phyloP scores from a whole-genome alignment of 2,797 vertebrate species.

The Sebastes vulpes region DNA sequence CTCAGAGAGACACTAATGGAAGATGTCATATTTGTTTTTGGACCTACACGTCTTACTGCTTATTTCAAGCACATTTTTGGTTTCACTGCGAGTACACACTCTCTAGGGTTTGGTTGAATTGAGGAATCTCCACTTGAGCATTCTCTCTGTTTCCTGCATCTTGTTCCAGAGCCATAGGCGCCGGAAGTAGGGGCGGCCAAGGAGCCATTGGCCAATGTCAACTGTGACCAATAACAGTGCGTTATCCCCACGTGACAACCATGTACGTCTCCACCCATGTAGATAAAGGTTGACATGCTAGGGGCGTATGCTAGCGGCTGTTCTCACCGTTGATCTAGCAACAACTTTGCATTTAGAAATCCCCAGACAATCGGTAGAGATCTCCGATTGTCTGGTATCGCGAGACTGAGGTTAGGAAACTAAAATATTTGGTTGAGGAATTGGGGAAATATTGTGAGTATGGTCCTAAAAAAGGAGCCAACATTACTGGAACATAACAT shows the following conservation, averaged over 20 bases:
- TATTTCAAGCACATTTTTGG: not conserved
- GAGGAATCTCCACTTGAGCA: not conserved
- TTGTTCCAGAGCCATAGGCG: not conserved
- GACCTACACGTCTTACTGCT: not conserved
- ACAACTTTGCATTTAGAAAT: not conserved
- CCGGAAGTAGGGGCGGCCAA: no score
- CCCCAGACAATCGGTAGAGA: not conserved
- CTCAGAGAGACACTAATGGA: slow-evolving; percentile 4
- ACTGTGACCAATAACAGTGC: no score
- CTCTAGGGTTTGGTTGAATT: not conserved
- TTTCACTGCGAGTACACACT: not conserved
- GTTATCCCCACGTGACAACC: no score
- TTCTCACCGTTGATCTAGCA: no score
- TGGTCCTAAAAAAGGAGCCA: not conserved
- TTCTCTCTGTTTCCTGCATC: not conserved
- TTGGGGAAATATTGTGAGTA: not conserved
- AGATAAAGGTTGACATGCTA: no score
- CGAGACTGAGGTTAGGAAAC: not conserved
- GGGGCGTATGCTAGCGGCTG: no score
- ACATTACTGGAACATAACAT: not conserved
- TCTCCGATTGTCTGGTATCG: no score
- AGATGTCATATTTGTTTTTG: slow-evolving; percentile 19
- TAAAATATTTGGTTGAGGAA: not conserved
- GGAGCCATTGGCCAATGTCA: not conserved
- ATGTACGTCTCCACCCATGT: no score